Conservation (phyloP, 2,113 vertebrate species). For the Sylvia atricapilla region DNA sequence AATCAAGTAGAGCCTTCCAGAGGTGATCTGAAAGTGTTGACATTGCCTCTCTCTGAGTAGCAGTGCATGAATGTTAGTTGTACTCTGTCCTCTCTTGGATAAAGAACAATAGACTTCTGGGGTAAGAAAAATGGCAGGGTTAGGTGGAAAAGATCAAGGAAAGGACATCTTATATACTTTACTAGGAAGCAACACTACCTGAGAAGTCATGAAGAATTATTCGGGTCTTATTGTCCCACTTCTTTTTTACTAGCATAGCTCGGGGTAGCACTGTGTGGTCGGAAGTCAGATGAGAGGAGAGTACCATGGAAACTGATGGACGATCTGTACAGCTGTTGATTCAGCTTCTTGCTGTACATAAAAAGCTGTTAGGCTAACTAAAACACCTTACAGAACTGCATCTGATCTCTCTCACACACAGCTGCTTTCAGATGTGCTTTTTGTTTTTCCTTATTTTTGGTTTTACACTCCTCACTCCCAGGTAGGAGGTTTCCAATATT, state of each 20-base stretch:
- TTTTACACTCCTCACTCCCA: not conserved
- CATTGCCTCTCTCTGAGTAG: no score
- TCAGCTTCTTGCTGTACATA: not conserved
- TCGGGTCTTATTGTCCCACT: rapidly evolving
- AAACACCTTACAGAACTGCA: not conserved
- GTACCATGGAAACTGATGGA: not conserved
- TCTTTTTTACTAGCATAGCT: not conserved
- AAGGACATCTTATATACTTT: not conserved
- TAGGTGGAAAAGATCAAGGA: not conserved
- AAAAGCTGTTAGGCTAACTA: not conserved
- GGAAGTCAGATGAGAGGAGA: not conserved
- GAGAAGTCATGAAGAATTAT: not conserved
- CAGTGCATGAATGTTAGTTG: not conserved
- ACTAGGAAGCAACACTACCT: not conserved
- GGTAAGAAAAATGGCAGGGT: not conserved
- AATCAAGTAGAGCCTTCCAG: not conserved
- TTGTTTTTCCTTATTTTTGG: not conserved
- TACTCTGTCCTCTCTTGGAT: not conserved
- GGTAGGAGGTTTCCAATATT: not conserved
- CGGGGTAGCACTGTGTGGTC: no score
- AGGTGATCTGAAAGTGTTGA: not conserved
- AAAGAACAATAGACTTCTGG: not conserved
- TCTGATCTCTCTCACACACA: not conserved
- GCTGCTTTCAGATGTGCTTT: not conserved
- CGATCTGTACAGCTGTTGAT: not conserved